phyloP scores from a whole-genome alignment of 2,113 vertebrate species.

The Gavialis gangeticus region DNA sequence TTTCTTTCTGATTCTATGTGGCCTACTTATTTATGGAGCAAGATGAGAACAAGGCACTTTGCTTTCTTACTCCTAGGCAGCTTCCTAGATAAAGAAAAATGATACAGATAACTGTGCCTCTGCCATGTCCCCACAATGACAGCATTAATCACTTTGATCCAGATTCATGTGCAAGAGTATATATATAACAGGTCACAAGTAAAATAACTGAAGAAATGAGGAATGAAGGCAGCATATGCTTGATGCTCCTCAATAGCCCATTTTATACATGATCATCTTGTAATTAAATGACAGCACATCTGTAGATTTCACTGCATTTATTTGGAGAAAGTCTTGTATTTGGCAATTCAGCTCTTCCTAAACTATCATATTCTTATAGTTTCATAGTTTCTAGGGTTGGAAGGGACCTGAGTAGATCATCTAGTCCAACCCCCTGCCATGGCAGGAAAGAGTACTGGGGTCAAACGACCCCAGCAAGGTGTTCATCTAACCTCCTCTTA shows the following conservation, averaged over 20 bases:
- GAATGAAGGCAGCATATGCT: background rate
- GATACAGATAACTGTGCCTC: background rate
- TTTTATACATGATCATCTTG: background rate
- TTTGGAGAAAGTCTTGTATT: background rate
- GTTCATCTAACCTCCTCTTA: no score
- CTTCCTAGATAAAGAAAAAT: background rate
- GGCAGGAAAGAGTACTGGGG: no score
- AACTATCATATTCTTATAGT: background rate
- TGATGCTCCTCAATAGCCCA: background rate
- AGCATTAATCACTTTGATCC: background rate
- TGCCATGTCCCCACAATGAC: background rate
- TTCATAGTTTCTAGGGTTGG: no score
- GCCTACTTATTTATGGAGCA: background rate
- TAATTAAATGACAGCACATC: background rate
- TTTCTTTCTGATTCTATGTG: no score
- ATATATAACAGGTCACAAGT: background rate
- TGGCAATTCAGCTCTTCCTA: background rate
- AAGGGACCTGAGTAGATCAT: no score
- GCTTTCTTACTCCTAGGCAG: background rate
- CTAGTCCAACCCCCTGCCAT: no score
- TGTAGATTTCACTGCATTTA: background rate
- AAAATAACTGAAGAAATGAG: background rate
- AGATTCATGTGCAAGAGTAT: background rate
- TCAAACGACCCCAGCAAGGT: no score
- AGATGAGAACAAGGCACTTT: background rate